These are phyloP conservation scores for Cheirogaleus major DNA, from an alignment of 2,797 vertebrate species.

Conservation along the genomic window DNA sequence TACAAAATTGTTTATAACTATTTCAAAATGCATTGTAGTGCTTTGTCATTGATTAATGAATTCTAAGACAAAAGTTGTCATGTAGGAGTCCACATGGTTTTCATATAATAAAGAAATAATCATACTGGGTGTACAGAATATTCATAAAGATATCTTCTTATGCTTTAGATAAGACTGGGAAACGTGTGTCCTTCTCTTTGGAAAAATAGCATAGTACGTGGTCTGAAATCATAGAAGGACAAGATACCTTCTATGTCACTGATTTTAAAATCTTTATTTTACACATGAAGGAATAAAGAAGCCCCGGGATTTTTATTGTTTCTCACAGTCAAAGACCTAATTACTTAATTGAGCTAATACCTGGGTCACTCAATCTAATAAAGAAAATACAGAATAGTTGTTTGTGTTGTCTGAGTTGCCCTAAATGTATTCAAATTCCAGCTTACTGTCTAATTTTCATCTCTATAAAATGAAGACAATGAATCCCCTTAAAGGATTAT, in stretches of 20 bases:
- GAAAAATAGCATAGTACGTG: background rate
- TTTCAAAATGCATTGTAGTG: background rate
- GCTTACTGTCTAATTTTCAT: background rate
- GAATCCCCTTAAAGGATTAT: accelerated
- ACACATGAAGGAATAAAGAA: background rate
- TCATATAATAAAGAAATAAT: background rate
- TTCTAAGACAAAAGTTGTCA: background rate
- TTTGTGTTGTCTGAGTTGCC: background rate
- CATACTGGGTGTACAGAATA: background rate
- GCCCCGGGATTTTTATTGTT: background rate
- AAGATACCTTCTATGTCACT: background rate
- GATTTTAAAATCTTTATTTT: background rate
- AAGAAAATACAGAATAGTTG: background rate
- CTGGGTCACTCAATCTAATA: background rate
- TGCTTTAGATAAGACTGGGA: background rate
- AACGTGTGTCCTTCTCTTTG: background rate
- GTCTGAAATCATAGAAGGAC: background rate
- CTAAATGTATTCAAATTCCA: background rate
- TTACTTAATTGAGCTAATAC: background rate
- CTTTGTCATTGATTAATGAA: background rate
- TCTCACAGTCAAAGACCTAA: background rate
- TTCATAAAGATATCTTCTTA: background rate
- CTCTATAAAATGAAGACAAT: background rate
- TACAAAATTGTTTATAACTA: background rate
- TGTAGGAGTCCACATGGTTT: background rate